phyloP scores from a whole-genome alignment of 2,888 invertebrate genomes.

The Polia nebulosa region DNA sequence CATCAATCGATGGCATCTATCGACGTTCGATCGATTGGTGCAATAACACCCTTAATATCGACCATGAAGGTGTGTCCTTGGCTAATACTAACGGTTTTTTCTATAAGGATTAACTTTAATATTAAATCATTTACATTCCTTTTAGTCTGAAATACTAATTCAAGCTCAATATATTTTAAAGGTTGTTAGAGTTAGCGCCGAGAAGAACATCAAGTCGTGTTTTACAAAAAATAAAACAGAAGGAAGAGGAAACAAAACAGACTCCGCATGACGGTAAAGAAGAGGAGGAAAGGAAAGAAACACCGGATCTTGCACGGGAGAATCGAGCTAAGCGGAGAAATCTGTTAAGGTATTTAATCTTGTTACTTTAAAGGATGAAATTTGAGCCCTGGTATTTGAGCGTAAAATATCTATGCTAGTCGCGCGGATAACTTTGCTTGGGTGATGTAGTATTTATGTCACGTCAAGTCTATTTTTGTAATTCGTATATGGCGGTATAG shows the following conservation, averaged over 20 bases:
- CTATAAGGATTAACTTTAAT: not conserved
- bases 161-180: conserved; percentile 60
- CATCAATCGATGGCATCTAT: no score
- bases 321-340: conserved; percentile 90
- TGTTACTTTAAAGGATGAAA: not conserved
- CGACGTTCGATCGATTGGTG: no score
- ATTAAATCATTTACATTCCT: not conserved
- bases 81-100: not conserved
- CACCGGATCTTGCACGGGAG: conserved; percentile 85
- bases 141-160: conserved; percentile 22
- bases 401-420: no score
- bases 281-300: conserved; percentile 87
- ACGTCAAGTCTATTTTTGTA: no score
- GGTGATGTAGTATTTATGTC: no score
- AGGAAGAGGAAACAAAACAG: conserved; percentile 86
- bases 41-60: no score
- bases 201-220: conserved; percentile 93
- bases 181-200: conserved; percentile 92
- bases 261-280: conserved; percentile 81
- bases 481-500: no score
- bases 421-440: no score
- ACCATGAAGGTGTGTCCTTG: not conserved
- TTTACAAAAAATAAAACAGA: conserved; percentile 91
- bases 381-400: no score
- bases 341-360: conserved; percentile 79